Evolutionary conservation across 2,888 invertebrate species (phyloP).

Genomic region (Hyposoter dolosus): DNA sequence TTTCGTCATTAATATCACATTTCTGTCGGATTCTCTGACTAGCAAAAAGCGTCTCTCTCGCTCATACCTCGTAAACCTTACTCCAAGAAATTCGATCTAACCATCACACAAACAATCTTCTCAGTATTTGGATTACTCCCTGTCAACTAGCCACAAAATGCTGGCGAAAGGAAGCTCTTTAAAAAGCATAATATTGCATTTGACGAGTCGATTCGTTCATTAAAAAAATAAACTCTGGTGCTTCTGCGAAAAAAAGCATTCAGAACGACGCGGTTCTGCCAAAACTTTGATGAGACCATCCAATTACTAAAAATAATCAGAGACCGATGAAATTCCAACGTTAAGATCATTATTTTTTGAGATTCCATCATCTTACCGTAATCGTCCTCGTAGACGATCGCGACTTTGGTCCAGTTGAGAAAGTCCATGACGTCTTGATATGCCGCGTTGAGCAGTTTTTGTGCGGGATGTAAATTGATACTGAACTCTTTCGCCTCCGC

Average conservation of each 20-base stretch:
- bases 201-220: no score
- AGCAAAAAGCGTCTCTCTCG: background rate
- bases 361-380: constrained; percentile 86
- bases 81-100: background rate
- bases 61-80: constrained; percentile 30
- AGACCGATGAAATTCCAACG: no score
- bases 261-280: no score
- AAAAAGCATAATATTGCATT: background rate
- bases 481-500: constrained; percentile 89
- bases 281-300: no score
- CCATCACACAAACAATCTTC: background rate
- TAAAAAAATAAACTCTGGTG: no score
- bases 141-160: background rate
- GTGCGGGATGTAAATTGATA: constrained; percentile 92
- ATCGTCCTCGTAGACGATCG: constrained; percentile 93
- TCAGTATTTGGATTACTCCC: background rate
- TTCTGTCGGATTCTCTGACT: constrained; percentile 55
- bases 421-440: constrained; percentile 91
- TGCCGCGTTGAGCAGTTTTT: constrained; percentile 89
- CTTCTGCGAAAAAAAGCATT: no score
- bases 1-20: constrained; percentile 54
- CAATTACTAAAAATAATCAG: no score
- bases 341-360: no score
- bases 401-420: constrained; percentile 93
- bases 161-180: background rate